Base-by-base conservation (phyloP, 1,140 invertebrate genomes). In the Trachelipus rathkii region DNA sequence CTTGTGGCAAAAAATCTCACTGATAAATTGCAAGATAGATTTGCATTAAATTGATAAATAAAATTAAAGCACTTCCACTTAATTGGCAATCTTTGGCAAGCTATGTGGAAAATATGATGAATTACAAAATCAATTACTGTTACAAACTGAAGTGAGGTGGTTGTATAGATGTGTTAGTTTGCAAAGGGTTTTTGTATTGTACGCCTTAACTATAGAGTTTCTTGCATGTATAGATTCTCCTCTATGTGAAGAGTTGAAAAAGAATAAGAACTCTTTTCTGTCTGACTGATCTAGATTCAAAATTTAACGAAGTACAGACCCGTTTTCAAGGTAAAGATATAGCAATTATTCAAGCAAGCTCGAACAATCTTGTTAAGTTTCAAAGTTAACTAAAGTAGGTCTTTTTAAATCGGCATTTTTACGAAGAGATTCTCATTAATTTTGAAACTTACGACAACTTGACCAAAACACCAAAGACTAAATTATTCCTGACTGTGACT, bases 251-350 rank as follows among this genome's bases (percentile, higher is more conserved):
- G 72, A 77, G 23, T 73, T 77, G 46, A 79, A 77, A 60, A 76
- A 44, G 24, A 73, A 45, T 46, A 72, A 67, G 46, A 72, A 68
- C 44, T 70, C 53, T 72, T 69, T 77, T 79, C 75, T 66, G 45
- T 66, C 44, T 76, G 75, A 53, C 72, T 73, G 78, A 77, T 21
- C 71, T 79, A 66, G 77, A 66, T 77, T 71, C 24, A 71, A 76
- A 71, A 77, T 79, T 79, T 77, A 73, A 73, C 71, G 75, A 77
- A 67, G 53, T 72, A 69, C 71, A 79, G 44, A 70, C 46, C 46
- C 74, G 68, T 76, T 50, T 78, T 21, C 77, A 78, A 44, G 77
- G 73, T 72, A 78, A 76, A 76, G 74, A 66, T 74, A 50, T 74
- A 67, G 72, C 45, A 71, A 76, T 76, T 45, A 76, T 76, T 71